phyloP scores from a whole-genome alignment of 2,797 vertebrate genomes.

The Thripadectes ignobilis region DNA sequence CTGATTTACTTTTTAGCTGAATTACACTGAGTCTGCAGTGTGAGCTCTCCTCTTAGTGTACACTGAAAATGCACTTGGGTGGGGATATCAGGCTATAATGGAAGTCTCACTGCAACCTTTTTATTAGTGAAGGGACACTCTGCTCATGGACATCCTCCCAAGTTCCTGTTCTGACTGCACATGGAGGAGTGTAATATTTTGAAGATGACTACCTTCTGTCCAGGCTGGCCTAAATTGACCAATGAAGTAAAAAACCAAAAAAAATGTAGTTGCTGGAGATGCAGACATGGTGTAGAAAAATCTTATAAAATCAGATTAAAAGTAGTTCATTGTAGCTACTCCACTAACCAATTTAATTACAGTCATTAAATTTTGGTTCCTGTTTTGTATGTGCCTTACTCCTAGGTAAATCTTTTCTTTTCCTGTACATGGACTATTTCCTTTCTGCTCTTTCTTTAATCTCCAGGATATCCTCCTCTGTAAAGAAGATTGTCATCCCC shows the following conservation, averaged over 20 bases:
- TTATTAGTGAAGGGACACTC: not conserved
- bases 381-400: not conserved
- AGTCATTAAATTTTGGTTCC: not conserved
- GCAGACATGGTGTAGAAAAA: not conserved
- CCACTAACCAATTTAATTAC: not conserved
- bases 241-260: not conserved
- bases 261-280: not conserved
- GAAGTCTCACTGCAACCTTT: not conserved
- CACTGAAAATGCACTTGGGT: not conserved
- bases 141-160: not conserved
- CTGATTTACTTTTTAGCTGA: not conserved
- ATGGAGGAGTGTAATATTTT: not conserved
- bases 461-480: not conserved
- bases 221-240: not conserved
- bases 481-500: constrained; percentile 48
- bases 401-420: constrained; percentile 10
- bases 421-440: not conserved
- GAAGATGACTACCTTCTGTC: not conserved
- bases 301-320: not conserved
- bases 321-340: not conserved
- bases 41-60: not conserved
- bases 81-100: fast-evolving
- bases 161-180: not conserved
- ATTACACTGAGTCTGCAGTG: not conserved
- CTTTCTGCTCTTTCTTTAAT: constrained; percentile 23